phyloP scores from a whole-genome alignment of 2,888 invertebrate genomes.

The Cantharis rufa region DNA sequence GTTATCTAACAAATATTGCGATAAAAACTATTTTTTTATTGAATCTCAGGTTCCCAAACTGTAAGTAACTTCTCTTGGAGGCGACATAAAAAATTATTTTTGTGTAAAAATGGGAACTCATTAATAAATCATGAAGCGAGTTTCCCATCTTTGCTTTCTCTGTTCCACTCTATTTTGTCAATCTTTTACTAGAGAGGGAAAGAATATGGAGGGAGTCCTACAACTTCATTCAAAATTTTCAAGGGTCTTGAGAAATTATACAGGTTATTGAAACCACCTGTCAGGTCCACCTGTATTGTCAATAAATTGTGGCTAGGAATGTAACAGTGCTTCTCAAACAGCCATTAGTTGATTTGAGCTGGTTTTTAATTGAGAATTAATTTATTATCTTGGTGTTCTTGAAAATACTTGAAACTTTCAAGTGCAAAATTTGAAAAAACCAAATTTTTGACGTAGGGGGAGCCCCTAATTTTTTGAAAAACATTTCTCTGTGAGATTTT shows the following conservation, averaged over 20 bases:
- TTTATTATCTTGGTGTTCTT: too few species aligned
- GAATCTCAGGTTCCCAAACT: background rate
- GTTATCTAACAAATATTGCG: background rate
- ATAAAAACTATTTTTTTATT: background rate
- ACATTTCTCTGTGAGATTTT: too few species aligned
- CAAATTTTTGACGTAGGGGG: too few species aligned
- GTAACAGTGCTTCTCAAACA: background rate
- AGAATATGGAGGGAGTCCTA: background rate
- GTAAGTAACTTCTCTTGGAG: background rate
- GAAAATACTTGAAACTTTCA: too few species aligned
- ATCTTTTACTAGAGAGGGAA: background rate
- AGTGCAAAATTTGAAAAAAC: too few species aligned
- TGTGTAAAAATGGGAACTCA: background rate
- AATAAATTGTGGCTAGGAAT: background rate
- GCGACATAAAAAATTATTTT: background rate
- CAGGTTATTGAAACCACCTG: background rate
- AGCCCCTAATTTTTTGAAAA: too few species aligned
- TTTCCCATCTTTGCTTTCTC: background rate
- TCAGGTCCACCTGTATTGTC: background rate
- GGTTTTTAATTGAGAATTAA: too few species aligned
- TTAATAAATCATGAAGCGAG: background rate
- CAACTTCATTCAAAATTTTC: background rate
- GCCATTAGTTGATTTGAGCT: background rate
- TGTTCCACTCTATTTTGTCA: background rate
- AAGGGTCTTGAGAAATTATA: background rate